Percentiles rank a stretch among this genome's conserved stretches.
These are phyloP conservation scores for Pangasius djambal DNA, from an alignment of 2,797 vertebrate species.

Conservation along the genomic window DNA sequence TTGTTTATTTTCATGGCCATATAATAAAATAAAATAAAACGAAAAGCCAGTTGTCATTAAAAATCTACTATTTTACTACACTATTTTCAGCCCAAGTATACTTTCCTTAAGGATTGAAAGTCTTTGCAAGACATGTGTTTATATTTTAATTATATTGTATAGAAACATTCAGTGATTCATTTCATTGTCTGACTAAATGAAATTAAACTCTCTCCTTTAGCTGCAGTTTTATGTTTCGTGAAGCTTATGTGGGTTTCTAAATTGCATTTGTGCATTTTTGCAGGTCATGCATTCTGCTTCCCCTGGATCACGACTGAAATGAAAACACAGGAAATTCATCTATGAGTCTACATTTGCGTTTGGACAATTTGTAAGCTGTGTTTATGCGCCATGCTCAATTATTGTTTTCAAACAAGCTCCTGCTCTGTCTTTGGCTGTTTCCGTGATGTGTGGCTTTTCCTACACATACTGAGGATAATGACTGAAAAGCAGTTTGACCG, in stretches of 20 bases:
- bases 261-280: not conserved
- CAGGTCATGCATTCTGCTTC: not conserved
- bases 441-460: not conserved
- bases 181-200: not conserved
- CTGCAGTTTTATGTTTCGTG: not conserved
- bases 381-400: not conserved
- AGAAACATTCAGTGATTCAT: not conserved
- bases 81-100: too few relatives aligned
- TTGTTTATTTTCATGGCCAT: not conserved
- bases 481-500: not conserved
- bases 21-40: too few relatives aligned
- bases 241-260: not conserved
- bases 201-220: constrained; percentile 3
- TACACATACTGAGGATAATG: not conserved
- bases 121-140: not conserved
- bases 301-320: not conserved
- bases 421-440: not conserved
- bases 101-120: not conserved
- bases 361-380: not conserved
- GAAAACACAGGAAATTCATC: not conserved
- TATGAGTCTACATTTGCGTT: not conserved
- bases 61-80: too few relatives aligned
- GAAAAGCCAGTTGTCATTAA: too few relatives aligned
- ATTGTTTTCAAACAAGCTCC: not conserved
- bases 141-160: too few relatives aligned